Conservation (phyloP, 2,113 vertebrate genomes). For the Bombycilla garrulus region DNA sequence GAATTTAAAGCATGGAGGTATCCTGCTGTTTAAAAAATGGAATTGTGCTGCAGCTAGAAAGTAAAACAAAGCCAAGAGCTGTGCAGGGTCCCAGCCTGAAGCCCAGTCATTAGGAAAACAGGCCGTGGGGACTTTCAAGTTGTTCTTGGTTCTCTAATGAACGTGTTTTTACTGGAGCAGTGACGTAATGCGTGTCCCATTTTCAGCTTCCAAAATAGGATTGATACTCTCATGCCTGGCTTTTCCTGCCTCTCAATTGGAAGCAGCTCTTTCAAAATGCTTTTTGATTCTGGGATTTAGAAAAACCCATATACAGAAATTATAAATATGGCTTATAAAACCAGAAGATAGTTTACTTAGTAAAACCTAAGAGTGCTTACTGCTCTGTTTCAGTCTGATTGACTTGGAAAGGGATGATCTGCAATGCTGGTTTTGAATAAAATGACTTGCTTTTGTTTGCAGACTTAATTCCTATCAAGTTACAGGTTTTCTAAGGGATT, state of each 20-base stretch:
- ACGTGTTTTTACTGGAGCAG: neutral
- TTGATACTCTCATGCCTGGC: neutral
- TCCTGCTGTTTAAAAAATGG: neutral
- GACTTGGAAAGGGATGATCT: neutral
- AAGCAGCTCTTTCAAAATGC: neutral
- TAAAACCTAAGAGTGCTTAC: neutral
- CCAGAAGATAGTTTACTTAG: neutral
- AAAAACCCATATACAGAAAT: neutral
- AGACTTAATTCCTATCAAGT: neutral
- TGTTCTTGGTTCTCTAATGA: neutral
- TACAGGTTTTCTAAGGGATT: neutral
- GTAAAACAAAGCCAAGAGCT: neutral
- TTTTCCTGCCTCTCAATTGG: neutral
- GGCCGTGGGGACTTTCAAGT: neutral
- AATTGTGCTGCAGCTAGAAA: neutral
- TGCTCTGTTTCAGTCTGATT: neutral
- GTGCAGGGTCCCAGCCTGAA: neutral
- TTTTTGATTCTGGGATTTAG: neutral
- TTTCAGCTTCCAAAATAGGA: slow-evolving; percentile 6
- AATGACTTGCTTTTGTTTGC: neutral
- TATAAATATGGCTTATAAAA: neutral
- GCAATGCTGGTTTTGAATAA: neutral
- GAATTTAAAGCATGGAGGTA: neutral
- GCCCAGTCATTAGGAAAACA: neutral
- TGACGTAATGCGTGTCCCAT: neutral